Base-by-base conservation (phyloP, 2,888 invertebrate species). In the Tortrix viridana region DNA sequence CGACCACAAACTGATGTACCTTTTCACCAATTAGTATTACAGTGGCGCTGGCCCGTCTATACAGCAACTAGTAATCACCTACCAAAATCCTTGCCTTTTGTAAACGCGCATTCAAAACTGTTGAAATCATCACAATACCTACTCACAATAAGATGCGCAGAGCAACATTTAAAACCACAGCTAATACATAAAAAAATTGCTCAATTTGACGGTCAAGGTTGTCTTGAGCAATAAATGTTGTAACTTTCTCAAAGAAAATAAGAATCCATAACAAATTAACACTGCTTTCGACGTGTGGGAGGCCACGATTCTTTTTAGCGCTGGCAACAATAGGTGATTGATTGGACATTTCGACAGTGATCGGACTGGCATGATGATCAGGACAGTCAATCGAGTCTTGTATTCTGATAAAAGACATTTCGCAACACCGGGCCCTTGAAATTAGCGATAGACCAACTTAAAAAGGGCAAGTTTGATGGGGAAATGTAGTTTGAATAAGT, bases 261-360 rank as follows among this genome's bases (percentile, higher is more conserved):
- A 12, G 57, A 43, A 37, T 37, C 60, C 56, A 41, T 58, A 58
- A 53, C 63, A 63, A 63, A 63, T 63, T 63, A 57, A 46, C 52
- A 46, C 60, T 57, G 19, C 50, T n/a, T 44, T 43, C 18, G 19
- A 46, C 46, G 32, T 22, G 43, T 58, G 32, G 62, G 57, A 43
- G 44, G 57, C 48, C 57, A 48, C 37, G 53, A 41, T 41, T 23
- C 47, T 58, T 53, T 52, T 53, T 57, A 37, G 19, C 5, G 12
- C 46, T 58, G 53, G 20, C 63, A 63, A 63, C 64, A 64, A 64
- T 65, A 52, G 37, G 9, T 55, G 65, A 65, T 62, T 61, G 61
- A 65, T 65, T 58, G 47, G 44, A 50, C 46, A 37, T 55, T 55
- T n/a, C 52, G 44, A 38, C 38, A 57, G 6, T 18, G 14, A 43